Evolutionary conservation across 1,140 invertebrate species (phyloP), one percentile per base, ranked within the genome.

Genomic region (Psilanteris sp.): DNA sequence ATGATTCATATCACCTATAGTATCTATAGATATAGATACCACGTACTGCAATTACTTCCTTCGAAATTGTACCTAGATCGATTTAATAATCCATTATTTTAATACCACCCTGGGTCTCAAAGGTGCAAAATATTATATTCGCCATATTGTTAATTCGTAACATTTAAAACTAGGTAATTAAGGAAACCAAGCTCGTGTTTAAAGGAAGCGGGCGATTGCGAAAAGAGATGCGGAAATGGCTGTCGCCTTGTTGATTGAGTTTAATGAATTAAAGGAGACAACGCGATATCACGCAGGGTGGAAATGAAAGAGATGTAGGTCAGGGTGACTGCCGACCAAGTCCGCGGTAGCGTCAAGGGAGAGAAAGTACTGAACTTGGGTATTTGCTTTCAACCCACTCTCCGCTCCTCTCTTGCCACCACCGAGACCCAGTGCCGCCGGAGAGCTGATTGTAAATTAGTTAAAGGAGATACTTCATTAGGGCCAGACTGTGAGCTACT

Each of bases 211-310:
- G 39, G 18, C 7, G 2, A 43, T 13, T 36, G 13, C 41, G 48
- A 72, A 64, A 24, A 70, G 52, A 61, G 75, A 66, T 7, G 44
- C 66, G 78, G 77, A 79, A 75, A 73, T 62, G 81, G 70, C 72
- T 79, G 77, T 78, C 78, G 81, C 81, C 81, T 84, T 82, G 84
- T 87, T 87, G 82, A 86, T 86, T 81, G 81, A 79, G 66, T 85
- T 77, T 87, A 87, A 87, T 85, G 86, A 87, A 85, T 87, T 87
- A 86, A 87, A 87, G 86, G 79, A 81, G 84, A 87, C 81, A 73
- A 78, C 46, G 59, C 78, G 67, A 71, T 82, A 80, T 80, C 74
- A 72, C 68, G 57, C 48, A 71, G 71, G 78, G 72, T 73, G 70
- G 79, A 81, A 85, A 87, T 85, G 83, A 86, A 86, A 87, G 81